Conservation (phyloP, 2,797 vertebrate species). For the Gobio occitaniae region DNA sequence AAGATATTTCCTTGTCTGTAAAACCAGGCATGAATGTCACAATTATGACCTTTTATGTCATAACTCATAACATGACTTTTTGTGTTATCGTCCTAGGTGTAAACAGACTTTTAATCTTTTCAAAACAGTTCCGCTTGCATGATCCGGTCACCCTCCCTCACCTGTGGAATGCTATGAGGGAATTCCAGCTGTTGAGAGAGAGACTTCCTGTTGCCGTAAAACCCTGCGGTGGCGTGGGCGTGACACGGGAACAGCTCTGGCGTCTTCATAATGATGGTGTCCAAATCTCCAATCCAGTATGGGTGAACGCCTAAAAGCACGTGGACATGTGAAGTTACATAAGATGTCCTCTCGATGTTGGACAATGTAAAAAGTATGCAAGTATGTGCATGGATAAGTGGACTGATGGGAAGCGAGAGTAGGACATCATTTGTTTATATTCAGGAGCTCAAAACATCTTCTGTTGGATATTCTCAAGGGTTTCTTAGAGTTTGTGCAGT, state of each 20-base stretch:
- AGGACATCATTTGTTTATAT: constrained; percentile 11
- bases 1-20: neutral
- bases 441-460: neutral
- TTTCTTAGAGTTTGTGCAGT: neutral
- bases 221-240: constrained; percentile 66
- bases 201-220: constrained; percentile 86
- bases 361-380: neutral
- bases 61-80: neutral
- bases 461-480: neutral
- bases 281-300: constrained; percentile 80
- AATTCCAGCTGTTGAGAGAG: constrained; percentile 93
- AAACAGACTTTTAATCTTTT: neutral
- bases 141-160: constrained; percentile 60
- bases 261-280: constrained; percentile 71
- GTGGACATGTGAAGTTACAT: constrained; percentile 41
- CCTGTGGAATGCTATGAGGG: constrained; percentile 71
- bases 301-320: constrained; percentile 80
- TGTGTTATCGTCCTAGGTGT: neutral
- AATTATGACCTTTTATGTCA: neutral
- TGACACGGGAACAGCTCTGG: constrained; percentile 62
- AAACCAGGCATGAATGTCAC: neutral
- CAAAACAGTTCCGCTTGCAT: neutral
- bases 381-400: neutral
- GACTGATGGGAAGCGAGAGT: neutral
- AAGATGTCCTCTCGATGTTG: constrained; percentile 4